Percentiles rank a stretch among this genome's conserved stretches.
Conservation (phyloP, 2,113 vertebrate genomes). For the Lanius ludovicianus region DNA sequence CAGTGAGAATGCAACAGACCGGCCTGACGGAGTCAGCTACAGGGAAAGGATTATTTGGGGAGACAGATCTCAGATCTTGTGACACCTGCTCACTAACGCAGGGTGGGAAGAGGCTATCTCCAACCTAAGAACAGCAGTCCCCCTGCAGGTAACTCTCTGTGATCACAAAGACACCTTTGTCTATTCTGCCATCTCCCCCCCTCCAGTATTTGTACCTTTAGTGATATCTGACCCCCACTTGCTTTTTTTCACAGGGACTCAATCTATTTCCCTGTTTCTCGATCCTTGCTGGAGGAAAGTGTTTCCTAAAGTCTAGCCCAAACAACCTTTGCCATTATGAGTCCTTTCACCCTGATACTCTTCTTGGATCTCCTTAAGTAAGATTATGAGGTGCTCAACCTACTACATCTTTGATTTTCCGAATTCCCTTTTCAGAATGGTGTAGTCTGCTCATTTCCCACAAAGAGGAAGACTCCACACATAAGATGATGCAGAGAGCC, state of each 20-base stretch:
- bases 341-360: neutral
- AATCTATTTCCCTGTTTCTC: neutral
- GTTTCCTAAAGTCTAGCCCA: neutral
- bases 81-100: neutral
- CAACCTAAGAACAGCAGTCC: neutral
- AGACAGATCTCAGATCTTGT: neutral
- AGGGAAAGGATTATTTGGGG: neutral
- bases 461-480: neutral
- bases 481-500: neutral
- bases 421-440: neutral
- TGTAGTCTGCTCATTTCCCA: neutral
- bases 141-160: neutral
- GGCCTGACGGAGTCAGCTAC: neutral
- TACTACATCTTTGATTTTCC: neutral
- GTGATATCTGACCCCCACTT: rapidly evolving
- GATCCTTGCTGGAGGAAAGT: neutral
- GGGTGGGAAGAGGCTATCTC: neutral
- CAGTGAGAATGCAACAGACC: neutral
- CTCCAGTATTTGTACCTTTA: neutral
- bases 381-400: neutral
- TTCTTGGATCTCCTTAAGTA: neutral
- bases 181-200: neutral
- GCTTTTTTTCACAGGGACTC: neutral
- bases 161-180: neutral
- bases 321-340: neutral